Conservation (phyloP, 2,797 vertebrate species). For the Smutsia temminckii region DNA sequence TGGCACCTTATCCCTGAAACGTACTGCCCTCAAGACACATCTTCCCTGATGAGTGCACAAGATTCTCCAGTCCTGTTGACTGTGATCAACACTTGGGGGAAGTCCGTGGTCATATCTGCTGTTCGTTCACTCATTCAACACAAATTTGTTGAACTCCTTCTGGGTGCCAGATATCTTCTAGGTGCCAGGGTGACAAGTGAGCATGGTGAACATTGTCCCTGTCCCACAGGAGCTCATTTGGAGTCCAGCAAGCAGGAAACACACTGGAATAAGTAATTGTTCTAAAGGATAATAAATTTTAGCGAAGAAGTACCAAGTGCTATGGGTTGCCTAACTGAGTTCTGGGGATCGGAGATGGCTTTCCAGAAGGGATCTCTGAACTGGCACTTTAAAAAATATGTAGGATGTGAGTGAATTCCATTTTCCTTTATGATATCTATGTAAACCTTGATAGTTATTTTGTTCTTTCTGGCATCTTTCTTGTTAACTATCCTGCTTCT, state of each 20-base stretch:
- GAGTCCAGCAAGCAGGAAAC: not conserved
- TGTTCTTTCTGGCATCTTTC: not conserved
- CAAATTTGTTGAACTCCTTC: not conserved
- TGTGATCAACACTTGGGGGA: not conserved
- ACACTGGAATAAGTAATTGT: not conserved
- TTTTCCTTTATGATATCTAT: not conserved
- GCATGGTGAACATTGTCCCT: not conserved
- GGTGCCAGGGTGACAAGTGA: not conserved
- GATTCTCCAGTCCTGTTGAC: not conserved
- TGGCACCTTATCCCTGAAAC: not conserved
- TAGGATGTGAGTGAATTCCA: not conserved
- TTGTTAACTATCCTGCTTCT: not conserved
- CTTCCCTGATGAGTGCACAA: not conserved
- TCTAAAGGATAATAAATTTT: not conserved
- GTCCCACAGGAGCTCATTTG: not conserved
- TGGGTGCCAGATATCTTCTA: not conserved
- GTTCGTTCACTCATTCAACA: not conserved
- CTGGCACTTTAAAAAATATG: not conserved
- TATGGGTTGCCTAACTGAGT: not conserved
- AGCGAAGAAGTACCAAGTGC: not conserved
- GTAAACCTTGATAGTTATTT: not conserved
- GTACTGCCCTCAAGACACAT: not conserved
- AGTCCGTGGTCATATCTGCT: not conserved
- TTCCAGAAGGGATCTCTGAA: not conserved
- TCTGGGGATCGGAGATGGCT: not conserved